These are phyloP conservation scores for Chesias legatella DNA, from an alignment of 2,888 invertebrate genomes.

Conservation along the genomic window DNA sequence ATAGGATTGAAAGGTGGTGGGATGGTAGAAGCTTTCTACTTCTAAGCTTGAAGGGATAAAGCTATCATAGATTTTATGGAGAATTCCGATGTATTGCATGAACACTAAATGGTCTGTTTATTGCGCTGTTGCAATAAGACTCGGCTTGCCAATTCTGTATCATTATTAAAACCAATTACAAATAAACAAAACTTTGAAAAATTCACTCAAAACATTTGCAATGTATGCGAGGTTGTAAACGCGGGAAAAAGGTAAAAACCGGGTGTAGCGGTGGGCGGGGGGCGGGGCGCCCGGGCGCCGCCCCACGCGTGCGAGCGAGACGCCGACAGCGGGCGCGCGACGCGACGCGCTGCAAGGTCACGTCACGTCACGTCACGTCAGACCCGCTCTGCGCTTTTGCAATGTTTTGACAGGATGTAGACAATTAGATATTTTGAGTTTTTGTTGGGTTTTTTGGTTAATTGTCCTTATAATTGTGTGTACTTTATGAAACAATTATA, in stretches of 20 bases:
- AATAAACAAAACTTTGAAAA: slow-evolving; percentile 11
- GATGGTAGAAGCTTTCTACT: too few species aligned
- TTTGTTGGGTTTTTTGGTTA: background rate
- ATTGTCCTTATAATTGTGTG: background rate
- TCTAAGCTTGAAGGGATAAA: too few species aligned
- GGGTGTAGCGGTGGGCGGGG: slow-evolving; percentile 68
- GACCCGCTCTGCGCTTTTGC: slow-evolving; percentile 38
- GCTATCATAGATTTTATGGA: too few species aligned
- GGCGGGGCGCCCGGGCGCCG: slow-evolving; percentile 59
- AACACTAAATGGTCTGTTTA: too few species aligned
- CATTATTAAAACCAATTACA: too few species aligned
- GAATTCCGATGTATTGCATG: too few species aligned
- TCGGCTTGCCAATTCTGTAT: too few species aligned
- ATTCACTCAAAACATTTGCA: slow-evolving; percentile 25
- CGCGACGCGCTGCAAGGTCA: slow-evolving; percentile 61
- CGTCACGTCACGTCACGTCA: too few species aligned
- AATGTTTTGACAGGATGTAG: slow-evolving; percentile 45
- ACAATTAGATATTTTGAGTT: slow-evolving; percentile 9
- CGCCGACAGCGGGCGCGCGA: slow-evolving; percentile 29
- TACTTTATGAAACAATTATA: too few species aligned
- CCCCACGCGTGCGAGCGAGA: slow-evolving; percentile 59
- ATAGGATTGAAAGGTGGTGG: too few species aligned
- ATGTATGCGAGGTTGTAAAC: slow-evolving; percentile 54
- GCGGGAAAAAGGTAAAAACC: slow-evolving; percentile 61
- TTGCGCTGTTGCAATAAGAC: too few species aligned